Percentiles rank a stretch among this genome's conserved stretches.
phyloP scores from a whole-genome alignment of 1,140 invertebrate species.

The Orius laevigatus region DNA sequence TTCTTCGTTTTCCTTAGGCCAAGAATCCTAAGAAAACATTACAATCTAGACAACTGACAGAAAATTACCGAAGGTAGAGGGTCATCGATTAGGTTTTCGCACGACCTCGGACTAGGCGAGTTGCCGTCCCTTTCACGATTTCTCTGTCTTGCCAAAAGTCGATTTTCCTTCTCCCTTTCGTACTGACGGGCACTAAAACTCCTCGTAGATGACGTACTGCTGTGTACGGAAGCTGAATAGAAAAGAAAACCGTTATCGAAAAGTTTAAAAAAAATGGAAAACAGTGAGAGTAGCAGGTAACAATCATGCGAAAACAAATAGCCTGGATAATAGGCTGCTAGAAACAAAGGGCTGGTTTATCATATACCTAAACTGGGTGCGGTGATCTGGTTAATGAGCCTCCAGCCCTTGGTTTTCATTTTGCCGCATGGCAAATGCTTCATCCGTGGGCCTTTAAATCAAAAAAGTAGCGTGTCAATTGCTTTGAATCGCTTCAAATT shows the following conservation, averaged over 20 bases:
- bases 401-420: too few relatives aligned
- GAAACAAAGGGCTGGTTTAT: too few relatives aligned
- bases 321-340: too few relatives aligned
- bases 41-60: background rate
- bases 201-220: constrained; percentile 56
- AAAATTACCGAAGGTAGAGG: constrained; percentile 11
- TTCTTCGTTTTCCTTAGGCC: constrained; percentile 4
- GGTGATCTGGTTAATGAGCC: too few relatives aligned
- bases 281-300: too few relatives aligned
- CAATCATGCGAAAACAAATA: too few relatives aligned
- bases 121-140: constrained; percentile 15
- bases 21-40: constrained; percentile 1
- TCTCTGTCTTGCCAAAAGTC: constrained; percentile 26
- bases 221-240: constrained; percentile 58
- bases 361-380: too few relatives aligned
- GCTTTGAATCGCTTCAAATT: too few relatives aligned
- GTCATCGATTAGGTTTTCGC: constrained; percentile 16
- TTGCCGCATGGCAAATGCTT: too few relatives aligned
- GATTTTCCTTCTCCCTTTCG: constrained; percentile 58
- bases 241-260: constrained; percentile 9
- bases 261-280: too few relatives aligned
- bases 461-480: too few relatives aligned
- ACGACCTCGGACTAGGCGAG: constrained; percentile 14
- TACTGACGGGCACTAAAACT: constrained; percentile 55
- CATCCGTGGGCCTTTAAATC: too few relatives aligned